Evolutionary conservation across 2,888 invertebrate genomes (phyloP).

Genomic region (Drosophila mimica): DNA sequence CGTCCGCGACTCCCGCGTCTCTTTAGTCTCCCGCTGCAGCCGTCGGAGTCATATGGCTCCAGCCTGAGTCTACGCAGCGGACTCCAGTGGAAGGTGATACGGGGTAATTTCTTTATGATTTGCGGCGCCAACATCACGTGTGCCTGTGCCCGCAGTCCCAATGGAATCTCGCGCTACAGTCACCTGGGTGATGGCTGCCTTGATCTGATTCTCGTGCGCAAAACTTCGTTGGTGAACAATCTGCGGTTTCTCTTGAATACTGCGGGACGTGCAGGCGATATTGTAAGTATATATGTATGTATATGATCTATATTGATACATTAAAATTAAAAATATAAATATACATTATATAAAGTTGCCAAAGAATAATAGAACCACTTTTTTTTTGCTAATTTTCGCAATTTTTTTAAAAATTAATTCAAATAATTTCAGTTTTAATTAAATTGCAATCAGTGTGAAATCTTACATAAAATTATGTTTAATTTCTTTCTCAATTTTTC

Average conservation of each 20-base stretch:
- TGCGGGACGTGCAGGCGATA: conserved; percentile 87
- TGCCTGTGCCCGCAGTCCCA: conserved; percentile 90
- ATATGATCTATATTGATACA: too few relatives aligned
- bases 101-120: conserved; percentile 91
- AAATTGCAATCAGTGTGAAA: too few relatives aligned
- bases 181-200: conserved; percentile 93
- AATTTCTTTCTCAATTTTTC: too few relatives aligned
- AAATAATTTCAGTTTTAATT: too few relatives aligned
- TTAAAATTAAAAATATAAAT: background rate
- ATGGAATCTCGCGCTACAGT: conserved; percentile 91
- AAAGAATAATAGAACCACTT: too few relatives aligned
- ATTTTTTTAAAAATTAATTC: too few relatives aligned
- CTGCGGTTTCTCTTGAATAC: conserved; percentile 89
- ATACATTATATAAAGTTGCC: background rate
- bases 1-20: conserved; percentile 51
- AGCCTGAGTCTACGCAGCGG: conserved; percentile 41
- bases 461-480: too few relatives aligned
- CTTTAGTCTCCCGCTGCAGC: conserved; percentile 37
- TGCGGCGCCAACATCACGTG: conserved; percentile 92
- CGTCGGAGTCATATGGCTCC: conserved; percentile 28
- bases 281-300: conserved; percentile 86
- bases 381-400: too few relatives aligned
- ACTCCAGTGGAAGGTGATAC: conserved; percentile 87
- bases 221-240: conserved; percentile 90
- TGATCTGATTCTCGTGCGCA: conserved; percentile 90